Evolutionary conservation across 2,888 invertebrate species (phyloP).

Genomic region (Cabera pusaria): DNA sequence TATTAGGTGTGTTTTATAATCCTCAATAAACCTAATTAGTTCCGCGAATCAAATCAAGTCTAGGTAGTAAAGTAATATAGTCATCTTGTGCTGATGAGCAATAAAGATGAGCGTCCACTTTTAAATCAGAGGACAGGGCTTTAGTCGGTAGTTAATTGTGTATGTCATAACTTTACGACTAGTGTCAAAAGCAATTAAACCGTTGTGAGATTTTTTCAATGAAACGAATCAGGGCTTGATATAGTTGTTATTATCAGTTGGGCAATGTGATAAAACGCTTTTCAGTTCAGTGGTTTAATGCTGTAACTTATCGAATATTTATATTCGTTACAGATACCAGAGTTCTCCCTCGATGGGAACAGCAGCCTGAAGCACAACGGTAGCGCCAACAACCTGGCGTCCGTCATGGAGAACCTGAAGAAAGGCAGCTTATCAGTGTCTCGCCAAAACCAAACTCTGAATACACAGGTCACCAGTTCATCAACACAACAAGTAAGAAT

Average conservation of each 20-base stretch:
- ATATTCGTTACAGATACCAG: constrained; percentile 73
- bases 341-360: constrained; percentile 84
- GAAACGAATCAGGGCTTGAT: too few relatives aligned
- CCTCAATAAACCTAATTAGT: constrained; percentile 20
- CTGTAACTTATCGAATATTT: constrained; percentile 2
- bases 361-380: constrained; percentile 80
- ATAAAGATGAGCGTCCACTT: constrained; percentile 37
- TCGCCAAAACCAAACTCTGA: constrained; percentile 71
- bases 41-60: constrained; percentile 14
- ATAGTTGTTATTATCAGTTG: too few relatives aligned
- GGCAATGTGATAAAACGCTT: too few relatives aligned
- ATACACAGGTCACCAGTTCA: constrained; percentile 81
- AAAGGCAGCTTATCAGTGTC: constrained; percentile 81
- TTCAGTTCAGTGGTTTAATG: background rate
- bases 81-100: constrained; percentile 36
- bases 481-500: constrained; percentile 82
- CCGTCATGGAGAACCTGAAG: constrained; percentile 89
- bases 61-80: constrained; percentile 32
- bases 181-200: constrained; percentile 10
- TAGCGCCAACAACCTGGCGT: constrained; percentile 84
- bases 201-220: too few relatives aligned
- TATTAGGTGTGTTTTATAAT: constrained; percentile 17
- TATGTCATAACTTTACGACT: constrained; percentile 16
- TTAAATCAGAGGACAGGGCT: constrained; percentile 16
- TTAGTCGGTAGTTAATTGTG: constrained; percentile 9